These are phyloP conservation scores for Sinohyriopsis cumingii DNA, from an alignment of 2,888 invertebrate genomes.

Conservation along the genomic window DNA sequence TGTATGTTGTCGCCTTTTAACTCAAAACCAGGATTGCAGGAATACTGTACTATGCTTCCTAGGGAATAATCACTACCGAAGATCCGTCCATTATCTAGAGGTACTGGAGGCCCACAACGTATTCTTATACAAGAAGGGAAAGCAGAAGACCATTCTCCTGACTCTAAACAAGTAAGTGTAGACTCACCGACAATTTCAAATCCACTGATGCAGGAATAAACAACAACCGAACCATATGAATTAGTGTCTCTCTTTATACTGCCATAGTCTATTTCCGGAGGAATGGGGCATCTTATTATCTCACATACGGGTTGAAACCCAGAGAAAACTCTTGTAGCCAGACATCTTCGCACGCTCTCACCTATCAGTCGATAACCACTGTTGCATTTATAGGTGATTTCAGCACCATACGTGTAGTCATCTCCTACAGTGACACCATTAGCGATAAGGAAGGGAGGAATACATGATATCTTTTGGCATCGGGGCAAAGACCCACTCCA, in stretches of 20 bases:
- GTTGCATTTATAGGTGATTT: constrained; percentile 47
- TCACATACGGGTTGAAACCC: constrained; percentile 38
- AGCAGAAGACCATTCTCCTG: constrained; percentile 62
- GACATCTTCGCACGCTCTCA: constrained; percentile 38
- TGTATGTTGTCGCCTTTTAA: constrained; percentile 44
- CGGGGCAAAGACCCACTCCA: constrained; percentile 45
- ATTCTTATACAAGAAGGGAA: constrained; percentile 58
- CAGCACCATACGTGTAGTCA: constrained; percentile 30
- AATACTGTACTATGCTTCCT: constrained; percentile 42
- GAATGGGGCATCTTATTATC: constrained; percentile 39
- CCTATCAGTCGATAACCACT: constrained; percentile 51
- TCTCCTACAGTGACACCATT: constrained; percentile 32
- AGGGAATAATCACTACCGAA: constrained; percentile 16
- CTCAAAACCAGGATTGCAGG: constrained; percentile 52
- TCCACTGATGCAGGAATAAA: constrained; percentile 46
- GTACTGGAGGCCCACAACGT: constrained; percentile 43
- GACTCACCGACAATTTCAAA: constrained; percentile 50
- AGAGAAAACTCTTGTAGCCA: constrained; percentile 49
- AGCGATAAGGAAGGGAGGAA: constrained; percentile 18
- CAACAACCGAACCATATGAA: constrained; percentile 24
- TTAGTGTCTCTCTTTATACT: constrained; percentile 20
- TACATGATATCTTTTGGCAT: constrained; percentile 34
- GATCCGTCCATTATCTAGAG: constrained; percentile 42
- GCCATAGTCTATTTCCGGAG: constrained; percentile 24
- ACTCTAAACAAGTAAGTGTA: constrained; percentile 53